These are phyloP conservation scores for Hypercompe scribonia DNA, from an alignment of 2,888 invertebrate species.

Conservation along the genomic window DNA sequence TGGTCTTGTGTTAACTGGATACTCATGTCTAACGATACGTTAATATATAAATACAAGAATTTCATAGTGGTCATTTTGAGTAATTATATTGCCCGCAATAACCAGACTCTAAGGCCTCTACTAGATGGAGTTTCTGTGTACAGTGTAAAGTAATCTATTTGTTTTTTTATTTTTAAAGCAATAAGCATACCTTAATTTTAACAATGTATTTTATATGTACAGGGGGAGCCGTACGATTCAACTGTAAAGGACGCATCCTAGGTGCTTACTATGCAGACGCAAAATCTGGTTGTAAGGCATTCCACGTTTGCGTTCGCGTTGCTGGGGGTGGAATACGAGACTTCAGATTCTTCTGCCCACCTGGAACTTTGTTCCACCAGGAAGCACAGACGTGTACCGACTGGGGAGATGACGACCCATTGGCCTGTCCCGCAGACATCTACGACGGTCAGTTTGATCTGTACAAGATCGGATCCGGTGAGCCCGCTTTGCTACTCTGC, in stretches of 20 bases:
- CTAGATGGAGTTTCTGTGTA: too few relatives aligned
- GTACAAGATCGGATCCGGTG: constrained; percentile 92
- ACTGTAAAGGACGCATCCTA: constrained; percentile 93
- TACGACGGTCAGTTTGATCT: constrained; percentile 95
- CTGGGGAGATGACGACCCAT: constrained; percentile 91
- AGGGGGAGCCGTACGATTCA: constrained; percentile 89
- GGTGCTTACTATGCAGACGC: constrained; percentile 96
- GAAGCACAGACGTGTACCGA: constrained; percentile 97
- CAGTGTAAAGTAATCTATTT: neutral
- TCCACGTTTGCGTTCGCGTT: constrained; percentile 95
- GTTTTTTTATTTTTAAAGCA: neutral
- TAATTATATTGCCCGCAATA: too few relatives aligned
- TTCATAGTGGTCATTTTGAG: neutral
- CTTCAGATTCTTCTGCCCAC: constrained; percentile 95
- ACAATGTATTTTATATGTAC: constrained; percentile 24
- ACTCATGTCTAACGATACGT: neutral
- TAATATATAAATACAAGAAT: neutral
- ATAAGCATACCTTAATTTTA: neutral
- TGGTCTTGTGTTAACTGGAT: neutral
- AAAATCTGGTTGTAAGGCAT: constrained; percentile 95
- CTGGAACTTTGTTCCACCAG: constrained; percentile 96
- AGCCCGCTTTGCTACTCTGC: constrained; percentile 76
- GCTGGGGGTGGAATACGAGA: constrained; percentile 93
- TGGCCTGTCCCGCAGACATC: constrained; percentile 93
- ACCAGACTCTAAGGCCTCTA: too few relatives aligned